These are phyloP conservation scores for Copidosoma floridanum DNA, from an alignment of 1,140 invertebrate species.

Conservation along the genomic window DNA sequence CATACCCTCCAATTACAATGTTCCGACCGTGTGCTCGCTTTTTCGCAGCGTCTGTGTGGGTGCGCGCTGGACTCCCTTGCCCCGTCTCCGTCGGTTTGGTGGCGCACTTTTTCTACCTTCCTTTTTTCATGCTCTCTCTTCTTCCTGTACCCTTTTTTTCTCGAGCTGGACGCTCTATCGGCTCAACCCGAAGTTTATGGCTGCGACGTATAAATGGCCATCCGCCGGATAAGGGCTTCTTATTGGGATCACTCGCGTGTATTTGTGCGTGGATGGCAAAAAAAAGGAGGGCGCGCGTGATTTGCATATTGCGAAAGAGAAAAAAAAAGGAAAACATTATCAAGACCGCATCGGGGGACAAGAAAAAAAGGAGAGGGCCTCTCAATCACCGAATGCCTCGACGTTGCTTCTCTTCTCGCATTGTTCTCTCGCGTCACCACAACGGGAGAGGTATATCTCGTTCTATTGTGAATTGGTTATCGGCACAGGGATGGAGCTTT, in stretches of 20 bases:
- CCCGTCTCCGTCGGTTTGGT: too few relatives aligned
- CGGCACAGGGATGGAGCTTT: too few relatives aligned
- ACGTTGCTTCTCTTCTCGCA: conserved; percentile 6
- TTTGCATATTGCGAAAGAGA: conserved; percentile 14
- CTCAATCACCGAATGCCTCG: conserved; percentile 17
- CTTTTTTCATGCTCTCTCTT: background rate
- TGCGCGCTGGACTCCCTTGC: background rate
- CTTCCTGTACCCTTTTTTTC: background rate
- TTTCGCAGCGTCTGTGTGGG: background rate
- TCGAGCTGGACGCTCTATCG: background rate
- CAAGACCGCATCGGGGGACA: background rate
- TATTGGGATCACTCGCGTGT: background rate
- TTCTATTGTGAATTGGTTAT: too few relatives aligned
- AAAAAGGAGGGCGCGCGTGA: background rate
- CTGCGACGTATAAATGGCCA: conserved; percentile 1
- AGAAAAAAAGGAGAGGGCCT: background rate
- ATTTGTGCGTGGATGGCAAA: background rate
- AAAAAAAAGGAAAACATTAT: background rate
- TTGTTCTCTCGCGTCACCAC: conserved; percentile 17
- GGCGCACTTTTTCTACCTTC: background rate
- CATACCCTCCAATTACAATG: conserved; percentile 2
- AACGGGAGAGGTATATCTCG: conserved; percentile 6
- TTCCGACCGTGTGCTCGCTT: background rate
- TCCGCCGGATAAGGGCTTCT: conserved; percentile 17
- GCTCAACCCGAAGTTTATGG: background rate